A percentile compares a stretch with the other conserved stretches of the same genome.
These are phyloP conservation scores for Lochmaea crataegi DNA, from an alignment of 2,888 invertebrate genomes.

Conservation along the genomic window DNA sequence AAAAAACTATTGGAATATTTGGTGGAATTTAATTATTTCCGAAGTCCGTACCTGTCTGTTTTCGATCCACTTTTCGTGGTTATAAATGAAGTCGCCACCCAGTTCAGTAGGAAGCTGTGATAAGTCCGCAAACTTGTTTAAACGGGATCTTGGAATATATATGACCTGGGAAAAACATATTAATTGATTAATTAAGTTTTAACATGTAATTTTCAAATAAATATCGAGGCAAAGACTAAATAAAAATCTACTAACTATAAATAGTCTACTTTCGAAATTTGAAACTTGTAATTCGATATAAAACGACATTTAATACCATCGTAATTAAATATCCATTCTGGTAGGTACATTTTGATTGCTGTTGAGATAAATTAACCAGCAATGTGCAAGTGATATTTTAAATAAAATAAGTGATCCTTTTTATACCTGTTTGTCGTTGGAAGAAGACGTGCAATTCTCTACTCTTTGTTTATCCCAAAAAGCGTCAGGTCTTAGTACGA, in stretches of 20 bases:
- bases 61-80: conserved; percentile 80
- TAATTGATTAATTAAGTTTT: conserved; percentile 10
- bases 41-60: conserved; percentile 75
- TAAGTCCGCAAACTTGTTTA: conserved; percentile 76
- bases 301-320: not conserved
- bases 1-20: not conserved
- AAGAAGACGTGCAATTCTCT: conserved; percentile 74
- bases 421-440: conserved; percentile 71
- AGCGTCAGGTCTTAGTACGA: conserved; percentile 79
- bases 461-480: conserved; percentile 81
- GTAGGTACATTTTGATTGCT: not conserved
- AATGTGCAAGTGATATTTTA: not conserved
- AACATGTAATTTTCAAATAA: not conserved
- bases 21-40: conserved; percentile 9
- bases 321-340: not conserved
- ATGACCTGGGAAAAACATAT: conserved; percentile 70
- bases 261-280: not conserved
- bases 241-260: not conserved
- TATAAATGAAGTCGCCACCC: conserved; percentile 78
- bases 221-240: not conserved
- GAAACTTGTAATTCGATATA: not conserved
- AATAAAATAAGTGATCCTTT: too few species aligned
- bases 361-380: not conserved
- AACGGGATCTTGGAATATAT: conserved; percentile 76
- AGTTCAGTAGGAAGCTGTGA: conserved; percentile 79